Percentiles rank a stretch among this genome's conserved stretches.
Evolutionary conservation across 2,113 vertebrate species (phyloP).

Genomic region (Lepisosteus osseus): DNA sequence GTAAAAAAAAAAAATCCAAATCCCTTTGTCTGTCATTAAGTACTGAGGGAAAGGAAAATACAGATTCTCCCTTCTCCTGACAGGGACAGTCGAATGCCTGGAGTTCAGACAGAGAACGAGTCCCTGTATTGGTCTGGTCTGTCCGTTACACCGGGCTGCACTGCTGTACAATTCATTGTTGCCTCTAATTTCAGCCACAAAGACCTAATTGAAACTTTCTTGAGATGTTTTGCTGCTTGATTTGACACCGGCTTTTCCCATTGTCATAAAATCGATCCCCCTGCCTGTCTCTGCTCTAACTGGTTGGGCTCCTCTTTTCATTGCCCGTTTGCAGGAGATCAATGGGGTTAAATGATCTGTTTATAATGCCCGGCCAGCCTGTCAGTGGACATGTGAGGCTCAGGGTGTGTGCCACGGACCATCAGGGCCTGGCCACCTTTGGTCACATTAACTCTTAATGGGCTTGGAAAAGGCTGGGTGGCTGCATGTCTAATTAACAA

Average conservation of each 20-base stretch:
- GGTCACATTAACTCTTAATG: constrained; percentile 35
- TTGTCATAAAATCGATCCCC: constrained; percentile 92
- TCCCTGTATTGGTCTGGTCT: constrained; percentile 27
- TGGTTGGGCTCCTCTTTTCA: constrained; percentile 61
- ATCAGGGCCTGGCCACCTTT: constrained; percentile 22
- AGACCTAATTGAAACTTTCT: constrained; percentile 84
- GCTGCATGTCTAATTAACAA: background rate
- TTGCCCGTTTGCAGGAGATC: constrained; percentile 53
- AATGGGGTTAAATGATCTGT: constrained; percentile 82
- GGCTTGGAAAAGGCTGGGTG: constrained; percentile 56
- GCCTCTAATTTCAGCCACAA: constrained; percentile 58
- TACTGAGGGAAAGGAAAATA: too few species aligned
- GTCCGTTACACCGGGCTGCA: constrained; percentile 35
- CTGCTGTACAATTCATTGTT: constrained; percentile 38
- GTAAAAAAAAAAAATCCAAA: too few species aligned
- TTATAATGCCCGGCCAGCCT: constrained; percentile 69
- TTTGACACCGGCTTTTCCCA: constrained; percentile 79
- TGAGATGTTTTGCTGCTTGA: constrained; percentile 53
- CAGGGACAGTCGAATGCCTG: background rate
- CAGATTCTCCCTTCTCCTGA: too few species aligned
- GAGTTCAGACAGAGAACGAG: background rate
- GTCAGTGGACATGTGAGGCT: constrained; percentile 53
- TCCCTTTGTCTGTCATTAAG: too few species aligned
- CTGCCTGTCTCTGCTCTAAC: constrained; percentile 57
- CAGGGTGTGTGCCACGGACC: constrained; percentile 37